Percentiles rank a stretch among this genome's conserved stretches.
These are phyloP conservation scores for Nephrotoma flavescens DNA, from an alignment of 2,888 invertebrate species.

Conservation along the genomic window DNA sequence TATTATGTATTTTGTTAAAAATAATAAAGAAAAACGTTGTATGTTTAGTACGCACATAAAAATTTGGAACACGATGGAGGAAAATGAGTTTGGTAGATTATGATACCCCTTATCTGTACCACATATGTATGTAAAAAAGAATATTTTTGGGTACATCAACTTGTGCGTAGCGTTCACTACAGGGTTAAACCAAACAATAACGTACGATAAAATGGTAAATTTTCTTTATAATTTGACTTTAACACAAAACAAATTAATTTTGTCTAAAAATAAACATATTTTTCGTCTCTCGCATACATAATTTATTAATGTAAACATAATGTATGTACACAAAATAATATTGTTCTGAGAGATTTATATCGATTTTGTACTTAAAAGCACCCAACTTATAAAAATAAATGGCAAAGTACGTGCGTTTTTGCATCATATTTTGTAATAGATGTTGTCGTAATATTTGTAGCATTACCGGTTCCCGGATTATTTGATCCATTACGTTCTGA, in stretches of 20 bases:
- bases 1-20: neutral
- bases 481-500: neutral
- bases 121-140: too few relatives aligned
- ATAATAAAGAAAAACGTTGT: neutral
- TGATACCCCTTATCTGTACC: too few relatives aligned
- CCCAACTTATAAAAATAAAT: neutral
- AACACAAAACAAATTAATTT: neutral
- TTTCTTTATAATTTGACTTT: neutral
- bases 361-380: neutral
- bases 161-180: neutral
- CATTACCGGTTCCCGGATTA: too few relatives aligned
- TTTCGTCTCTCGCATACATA: neutral
- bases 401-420: neutral
- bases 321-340: neutral
- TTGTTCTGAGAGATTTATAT: neutral
- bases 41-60: neutral
- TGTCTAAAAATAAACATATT: neutral
- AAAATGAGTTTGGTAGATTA: too few relatives aligned
- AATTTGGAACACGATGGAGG: too few relatives aligned
- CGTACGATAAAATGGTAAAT: neutral
- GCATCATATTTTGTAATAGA: neutral
- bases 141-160: too few relatives aligned
- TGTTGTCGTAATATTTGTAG: neutral
- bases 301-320: neutral
- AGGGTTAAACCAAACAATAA: neutral